These are phyloP conservation scores for Stratiomys singularior DNA, from an alignment of 2,888 invertebrate genomes.

Conservation along the genomic window DNA sequence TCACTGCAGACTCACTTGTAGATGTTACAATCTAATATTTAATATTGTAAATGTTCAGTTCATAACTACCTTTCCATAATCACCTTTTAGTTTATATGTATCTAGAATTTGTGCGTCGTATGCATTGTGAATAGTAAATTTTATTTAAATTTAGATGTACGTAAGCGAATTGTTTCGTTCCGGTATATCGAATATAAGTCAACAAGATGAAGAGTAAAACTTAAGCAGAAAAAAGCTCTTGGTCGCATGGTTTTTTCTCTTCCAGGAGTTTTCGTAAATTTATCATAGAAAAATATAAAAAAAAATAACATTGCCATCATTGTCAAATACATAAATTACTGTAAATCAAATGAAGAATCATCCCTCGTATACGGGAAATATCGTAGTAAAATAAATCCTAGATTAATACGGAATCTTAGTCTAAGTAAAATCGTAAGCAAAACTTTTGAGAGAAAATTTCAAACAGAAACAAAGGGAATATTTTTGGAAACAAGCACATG, in stretches of 20 bases:
- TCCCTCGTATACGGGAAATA: neutral
- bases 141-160: constrained; percentile 37
- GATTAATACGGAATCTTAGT: constrained; percentile 16
- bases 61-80: constrained; percentile 9
- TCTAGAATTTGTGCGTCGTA: constrained; percentile 10
- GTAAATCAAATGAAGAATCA: neutral
- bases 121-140: constrained; percentile 43
- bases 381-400: constrained; percentile 24
- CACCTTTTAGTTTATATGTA: constrained; percentile 9
- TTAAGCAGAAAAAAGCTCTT: neutral
- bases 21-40: constrained; percentile 16
- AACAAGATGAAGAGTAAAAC: neutral
- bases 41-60: constrained; percentile 37
- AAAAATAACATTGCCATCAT: constrained; percentile 27
- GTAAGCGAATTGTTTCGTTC: constrained; percentile 33
- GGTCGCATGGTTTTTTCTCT: constrained; percentile 39
- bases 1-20: neutral
- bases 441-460: neutral
- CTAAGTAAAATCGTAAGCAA: neutral
- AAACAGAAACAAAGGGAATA: neutral
- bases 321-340: constrained; percentile 10
- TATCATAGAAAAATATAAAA: constrained; percentile 38
- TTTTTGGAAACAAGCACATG: constrained; percentile 16
- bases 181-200: constrained; percentile 9
- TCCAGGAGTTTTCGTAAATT: constrained; percentile 20